These are phyloP conservation scores for Akabosia matsudoensis DNA, from an alignment of 1,140 invertebrate genomes.

Conservation along the genomic window DNA sequence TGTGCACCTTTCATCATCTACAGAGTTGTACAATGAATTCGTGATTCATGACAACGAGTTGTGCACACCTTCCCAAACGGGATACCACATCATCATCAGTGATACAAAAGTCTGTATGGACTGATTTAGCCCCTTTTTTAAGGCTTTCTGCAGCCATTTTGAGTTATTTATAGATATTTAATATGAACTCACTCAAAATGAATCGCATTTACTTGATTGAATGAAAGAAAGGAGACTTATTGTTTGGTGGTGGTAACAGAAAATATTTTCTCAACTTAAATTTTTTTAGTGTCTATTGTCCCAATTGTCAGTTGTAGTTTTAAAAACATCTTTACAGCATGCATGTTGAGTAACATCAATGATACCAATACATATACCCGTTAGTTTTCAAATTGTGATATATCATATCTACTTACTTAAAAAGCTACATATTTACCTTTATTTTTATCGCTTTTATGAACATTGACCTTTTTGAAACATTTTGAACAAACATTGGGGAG, in stretches of 20 bases:
- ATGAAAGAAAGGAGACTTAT: too few species aligned
- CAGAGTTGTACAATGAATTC: background rate
- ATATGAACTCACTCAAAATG: too few species aligned
- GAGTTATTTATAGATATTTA: too few species aligned
- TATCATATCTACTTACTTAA: too few species aligned
- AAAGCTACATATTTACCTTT: background rate
- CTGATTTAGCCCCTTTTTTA: too few species aligned
- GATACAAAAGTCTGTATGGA: too few species aligned
- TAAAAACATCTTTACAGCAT: background rate
- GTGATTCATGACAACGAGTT: background rate
- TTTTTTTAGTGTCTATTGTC: background rate
- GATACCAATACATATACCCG: background rate
- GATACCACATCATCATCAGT: too few species aligned
- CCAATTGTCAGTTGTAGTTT: conserved; percentile 10
- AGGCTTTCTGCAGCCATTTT: too few species aligned
- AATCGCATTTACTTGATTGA: too few species aligned
- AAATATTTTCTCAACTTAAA: too few species aligned
- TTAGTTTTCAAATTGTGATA: background rate
- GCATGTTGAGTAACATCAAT: background rate
- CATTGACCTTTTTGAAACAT: conserved; percentile 22
- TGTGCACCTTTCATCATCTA: background rate
- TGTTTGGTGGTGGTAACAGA: too few species aligned
- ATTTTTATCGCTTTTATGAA: background rate
- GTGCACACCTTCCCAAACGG: too few species aligned
- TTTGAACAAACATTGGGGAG: background rate